phyloP scores from a whole-genome alignment of 2,888 invertebrate species.

The Cyaniris semiargus region DNA sequence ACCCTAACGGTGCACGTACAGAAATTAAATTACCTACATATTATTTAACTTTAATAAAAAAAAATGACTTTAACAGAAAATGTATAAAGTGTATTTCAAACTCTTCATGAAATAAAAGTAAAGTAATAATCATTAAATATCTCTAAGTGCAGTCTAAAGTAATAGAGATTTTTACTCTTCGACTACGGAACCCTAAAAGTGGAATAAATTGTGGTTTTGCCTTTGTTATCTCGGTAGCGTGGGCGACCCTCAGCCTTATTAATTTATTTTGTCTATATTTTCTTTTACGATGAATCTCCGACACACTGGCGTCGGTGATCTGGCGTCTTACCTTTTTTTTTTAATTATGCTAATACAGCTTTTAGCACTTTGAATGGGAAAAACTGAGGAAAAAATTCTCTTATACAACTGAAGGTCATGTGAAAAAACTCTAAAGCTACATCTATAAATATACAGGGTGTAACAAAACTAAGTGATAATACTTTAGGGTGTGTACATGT shows the following conservation, averaged over 20 bases:
- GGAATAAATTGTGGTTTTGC: conserved; percentile 27
- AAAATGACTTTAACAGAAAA: too few relatives aligned
- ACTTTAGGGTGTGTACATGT: too few relatives aligned
- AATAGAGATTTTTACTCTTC: neutral
- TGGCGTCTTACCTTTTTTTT: conserved; percentile 39
- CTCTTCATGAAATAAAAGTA: too few relatives aligned
- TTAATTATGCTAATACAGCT: conserved; percentile 33
- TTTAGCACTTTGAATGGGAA: neutral
- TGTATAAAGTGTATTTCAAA: too few relatives aligned
- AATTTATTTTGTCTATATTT: conserved; percentile 65
- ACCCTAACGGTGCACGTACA: too few relatives aligned
- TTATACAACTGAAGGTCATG: neutral
- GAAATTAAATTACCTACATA: too few relatives aligned
- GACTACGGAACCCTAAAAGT: neutral
- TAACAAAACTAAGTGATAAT: too few relatives aligned
- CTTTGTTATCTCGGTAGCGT: conserved; percentile 48
- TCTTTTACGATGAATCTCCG: conserved; percentile 56
- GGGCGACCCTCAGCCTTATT: conserved; percentile 71
- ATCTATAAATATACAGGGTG: too few relatives aligned
- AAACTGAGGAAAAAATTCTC: neutral
- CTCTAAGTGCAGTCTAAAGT: too few relatives aligned
- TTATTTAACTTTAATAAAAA: too few relatives aligned
- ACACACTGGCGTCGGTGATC: conserved; percentile 51
- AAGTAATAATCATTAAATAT: too few relatives aligned
- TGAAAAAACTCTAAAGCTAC: too few relatives aligned